phyloP scores from a whole-genome alignment of 2,113 vertebrate species.

The Chloropsis cyanopogon region DNA sequence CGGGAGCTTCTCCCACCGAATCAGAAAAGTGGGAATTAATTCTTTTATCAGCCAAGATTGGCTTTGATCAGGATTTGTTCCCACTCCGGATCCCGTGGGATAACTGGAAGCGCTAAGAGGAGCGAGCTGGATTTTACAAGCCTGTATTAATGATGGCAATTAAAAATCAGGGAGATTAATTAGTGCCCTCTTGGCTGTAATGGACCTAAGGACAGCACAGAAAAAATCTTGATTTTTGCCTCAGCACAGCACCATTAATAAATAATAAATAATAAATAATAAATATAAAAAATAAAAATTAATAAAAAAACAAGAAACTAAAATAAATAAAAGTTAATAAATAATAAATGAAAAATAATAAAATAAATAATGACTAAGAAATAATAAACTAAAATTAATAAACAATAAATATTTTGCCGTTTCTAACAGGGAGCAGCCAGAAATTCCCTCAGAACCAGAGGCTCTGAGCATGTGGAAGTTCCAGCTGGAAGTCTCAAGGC shows the following conservation, averaged over 20 bases:
- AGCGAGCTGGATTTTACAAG: background rate
- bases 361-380: background rate
- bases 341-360: background rate
- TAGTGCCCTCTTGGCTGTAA: background rate
- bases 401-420: background rate
- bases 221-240: background rate
- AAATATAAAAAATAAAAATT: background rate
- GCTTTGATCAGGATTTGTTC: background rate
- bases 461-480: background rate
- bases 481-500: background rate
- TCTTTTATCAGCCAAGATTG: background rate
- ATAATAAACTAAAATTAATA: background rate
- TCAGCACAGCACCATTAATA: background rate
- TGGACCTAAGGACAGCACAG: background rate
- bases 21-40: background rate
- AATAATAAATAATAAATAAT: no score
- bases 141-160: constrained; percentile 32
- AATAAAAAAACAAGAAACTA: background rate
- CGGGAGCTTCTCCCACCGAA: background rate
- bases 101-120: background rate
- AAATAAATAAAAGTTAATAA: background rate
- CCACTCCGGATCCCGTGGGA: rapidly evolving
- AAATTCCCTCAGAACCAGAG: background rate
- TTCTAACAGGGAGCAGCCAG: background rate
- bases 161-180: constrained; percentile 41